Base-by-base conservation (phyloP, 2,113 vertebrate species). In the Dinomys branickii region DNA sequence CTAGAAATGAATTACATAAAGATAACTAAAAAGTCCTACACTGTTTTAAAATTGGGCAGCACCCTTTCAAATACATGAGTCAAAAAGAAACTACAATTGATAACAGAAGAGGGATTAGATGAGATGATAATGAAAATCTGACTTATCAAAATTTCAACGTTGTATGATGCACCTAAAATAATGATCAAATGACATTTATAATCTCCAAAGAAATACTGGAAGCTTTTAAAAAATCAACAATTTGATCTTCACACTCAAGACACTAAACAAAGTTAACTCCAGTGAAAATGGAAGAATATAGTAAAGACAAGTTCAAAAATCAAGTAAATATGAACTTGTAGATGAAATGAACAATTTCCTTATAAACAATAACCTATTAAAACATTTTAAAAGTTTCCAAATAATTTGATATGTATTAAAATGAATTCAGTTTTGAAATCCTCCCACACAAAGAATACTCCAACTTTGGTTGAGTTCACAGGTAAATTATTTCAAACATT, bases 301-400 rank as follows among this genome's bases (percentile, higher is more conserved):
- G 26, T 71, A 86, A 90, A 96, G 24, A 88, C 30, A 69, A 24
- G 35, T 85, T 63, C 69, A 84, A 90, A 94, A 38, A 59, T 88
- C n/a, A 44, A 88, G 50, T 28, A n/a, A 85, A 94, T 35, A 81
- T 81, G 67, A 93, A 65, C 67, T 65, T 84, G 35, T 44, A 80
- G 10, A 87, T 80, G 30, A 94, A 83, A 87, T 22, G 38, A 90
- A 84, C 17, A 84, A 52, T 88, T 88, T 93, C 22, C 28, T 91
- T 65, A 22, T 73, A 61, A 94, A 71, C 11, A 13, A 80, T 17
- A 75, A 92, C 35, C 38, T 30, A 77, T 67, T 35, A 92, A 88
- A 93, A 47, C 10, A 59, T 5, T 7, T 3, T 3, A 50, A 52
- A 90, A 44, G 11, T 35, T 63, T 65, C 8, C 73, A 54, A 91